Evolutionary conservation across 2,888 invertebrate genomes (phyloP).

Genomic region (Hypselothyrea guttata): DNA sequence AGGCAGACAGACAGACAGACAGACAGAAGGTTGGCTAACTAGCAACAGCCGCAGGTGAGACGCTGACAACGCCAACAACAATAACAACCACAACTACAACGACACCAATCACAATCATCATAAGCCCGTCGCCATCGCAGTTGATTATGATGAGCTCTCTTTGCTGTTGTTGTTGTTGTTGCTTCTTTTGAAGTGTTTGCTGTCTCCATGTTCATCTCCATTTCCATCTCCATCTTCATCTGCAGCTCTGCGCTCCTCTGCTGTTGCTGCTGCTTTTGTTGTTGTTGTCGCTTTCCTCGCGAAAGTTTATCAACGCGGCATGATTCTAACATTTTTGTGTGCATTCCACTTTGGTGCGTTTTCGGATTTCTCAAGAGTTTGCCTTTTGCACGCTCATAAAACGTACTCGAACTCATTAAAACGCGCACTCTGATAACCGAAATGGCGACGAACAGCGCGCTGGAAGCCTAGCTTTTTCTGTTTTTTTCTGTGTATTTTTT

Average conservation of each 20-base stretch:
- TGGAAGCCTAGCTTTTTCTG: no score
- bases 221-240: constrained; percentile 5
- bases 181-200: constrained; percentile 16
- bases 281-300: constrained; percentile 45
- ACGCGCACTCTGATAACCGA: constrained; percentile 76
- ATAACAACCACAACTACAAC: constrained; percentile 26
- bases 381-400: constrained; percentile 68
- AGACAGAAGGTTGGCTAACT: constrained; percentile 24
- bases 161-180: constrained; percentile 37
- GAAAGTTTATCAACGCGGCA: constrained; percentile 74
- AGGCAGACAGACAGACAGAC: constrained; percentile 10
- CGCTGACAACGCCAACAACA: constrained; percentile 16
- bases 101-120: constrained; percentile 74
- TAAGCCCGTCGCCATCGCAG: constrained; percentile 64
- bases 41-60: constrained; percentile 33
- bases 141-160: constrained; percentile 68
- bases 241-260: constrained; percentile 7
- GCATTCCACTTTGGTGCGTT: constrained; percentile 77
- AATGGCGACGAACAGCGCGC: constrained; percentile 43
- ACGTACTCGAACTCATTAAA: constrained; percentile 77
- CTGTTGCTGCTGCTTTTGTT: constrained; percentile 10
- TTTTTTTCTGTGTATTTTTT: no score
- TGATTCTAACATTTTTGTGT: constrained; percentile 77
- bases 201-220: constrained; percentile 9
- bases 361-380: constrained; percentile 61